phyloP scores from a whole-genome alignment of 1,140 invertebrate genomes.

The Oppia nitens region DNA sequence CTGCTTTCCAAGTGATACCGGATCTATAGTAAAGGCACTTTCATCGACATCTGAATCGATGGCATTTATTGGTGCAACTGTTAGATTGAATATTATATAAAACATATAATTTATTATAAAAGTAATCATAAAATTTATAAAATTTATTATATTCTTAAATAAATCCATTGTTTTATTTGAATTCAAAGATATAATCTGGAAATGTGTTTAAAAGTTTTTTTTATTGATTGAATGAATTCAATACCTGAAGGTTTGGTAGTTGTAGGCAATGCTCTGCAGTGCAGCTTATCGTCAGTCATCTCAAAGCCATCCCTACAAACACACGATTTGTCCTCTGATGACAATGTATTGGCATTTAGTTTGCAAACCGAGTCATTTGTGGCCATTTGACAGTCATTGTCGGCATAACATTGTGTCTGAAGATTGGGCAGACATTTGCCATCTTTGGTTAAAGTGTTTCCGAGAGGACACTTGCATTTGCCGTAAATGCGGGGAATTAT shows the following conservation, averaged over 20 bases:
- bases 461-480: conserved; percentile 48
- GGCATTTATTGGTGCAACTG: neutral
- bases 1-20: conserved; percentile 52
- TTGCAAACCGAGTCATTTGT: conserved; percentile 21
- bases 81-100: neutral
- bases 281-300: conserved; percentile 19
- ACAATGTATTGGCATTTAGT: conserved; percentile 17
- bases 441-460: conserved; percentile 21
- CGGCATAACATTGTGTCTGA: conserved; percentile 14
- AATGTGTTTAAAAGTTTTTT: too few relatives aligned
- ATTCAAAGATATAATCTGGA: too few relatives aligned
- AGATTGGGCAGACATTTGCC: conserved; percentile 20
- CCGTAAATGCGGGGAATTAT: conserved; percentile 73
- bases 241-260: conserved; percentile 3
- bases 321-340: conserved; percentile 18
- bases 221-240: too few relatives aligned
- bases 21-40: conserved; percentile 6
- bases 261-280: conserved; percentile 11
- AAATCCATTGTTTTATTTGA: too few relatives aligned
- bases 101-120: too few relatives aligned
- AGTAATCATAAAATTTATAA: too few relatives aligned
- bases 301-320: conserved; percentile 23
- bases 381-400: conserved; percentile 18
- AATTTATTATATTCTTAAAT: too few relatives aligned
- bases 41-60: conserved; percentile 2